Conservation (phyloP, 2,888 invertebrate genomes). For the Anticlea derivata region DNA sequence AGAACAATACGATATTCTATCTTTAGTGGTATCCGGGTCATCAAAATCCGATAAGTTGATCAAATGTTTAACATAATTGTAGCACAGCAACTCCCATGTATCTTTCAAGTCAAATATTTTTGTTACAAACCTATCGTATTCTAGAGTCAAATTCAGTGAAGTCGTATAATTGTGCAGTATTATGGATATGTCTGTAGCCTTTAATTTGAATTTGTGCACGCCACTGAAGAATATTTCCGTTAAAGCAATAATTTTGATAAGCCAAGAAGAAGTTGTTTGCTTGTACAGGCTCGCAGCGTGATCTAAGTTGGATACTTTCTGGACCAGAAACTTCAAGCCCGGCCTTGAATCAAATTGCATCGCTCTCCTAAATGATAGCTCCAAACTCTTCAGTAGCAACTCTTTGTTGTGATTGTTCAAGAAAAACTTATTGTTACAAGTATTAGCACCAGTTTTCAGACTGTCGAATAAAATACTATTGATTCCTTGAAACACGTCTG, state of each 20-base stretch:
- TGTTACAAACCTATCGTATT: slow-evolving; percentile 84
- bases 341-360: slow-evolving; percentile 95
- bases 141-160: slow-evolving; percentile 76
- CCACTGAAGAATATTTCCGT: slow-evolving; percentile 93
- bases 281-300: slow-evolving; percentile 95
- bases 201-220: slow-evolving; percentile 85
- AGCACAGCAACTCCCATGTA: slow-evolving; percentile 85
- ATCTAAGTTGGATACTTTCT: slow-evolving; percentile 94
- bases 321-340: slow-evolving; percentile 96
- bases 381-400: slow-evolving; percentile 90
- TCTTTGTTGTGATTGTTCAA: slow-evolving; percentile 86
- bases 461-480: slow-evolving; percentile 84
- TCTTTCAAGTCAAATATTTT: slow-evolving; percentile 85
- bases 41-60: slow-evolving; percentile 71
- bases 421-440: slow-evolving; percentile 74
- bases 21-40: slow-evolving; percentile 59
- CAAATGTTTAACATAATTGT: slow-evolving; percentile 79
- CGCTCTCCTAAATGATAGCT: slow-evolving; percentile 92
- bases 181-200: slow-evolving; percentile 85
- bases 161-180: slow-evolving; percentile 85
- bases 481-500: slow-evolving; percentile 85
- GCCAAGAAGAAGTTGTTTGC: slow-evolving; percentile 96
- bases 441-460: slow-evolving; percentile 70
- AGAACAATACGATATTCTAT: slow-evolving; percentile 68
- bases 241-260: slow-evolving; percentile 93